Evolutionary conservation across 1,140 invertebrate species (phyloP), one percentile per base, ranked within the genome.

Genomic region (Apis cerana): DNA sequence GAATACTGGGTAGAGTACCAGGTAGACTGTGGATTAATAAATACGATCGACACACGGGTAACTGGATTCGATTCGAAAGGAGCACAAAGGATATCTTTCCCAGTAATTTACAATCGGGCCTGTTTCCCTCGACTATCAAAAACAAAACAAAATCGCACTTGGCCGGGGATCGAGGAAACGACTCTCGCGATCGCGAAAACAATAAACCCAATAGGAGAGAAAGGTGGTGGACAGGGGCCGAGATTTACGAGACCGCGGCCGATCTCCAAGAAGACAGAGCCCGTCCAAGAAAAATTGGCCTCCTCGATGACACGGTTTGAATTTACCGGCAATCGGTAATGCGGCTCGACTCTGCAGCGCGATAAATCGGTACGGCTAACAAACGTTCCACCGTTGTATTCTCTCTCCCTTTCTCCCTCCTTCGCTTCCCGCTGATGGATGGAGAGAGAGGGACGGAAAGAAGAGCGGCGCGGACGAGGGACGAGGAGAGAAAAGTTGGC

Each of bases 291-390:
- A 86, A 81, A 85, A 62, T 62, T 43, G 50, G 12, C 50, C 23
- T 13, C 12, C 65, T n/a, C 23, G 85, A 68, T 58, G 61, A 86
- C 84, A 81, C 79, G 80, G 62, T 21, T 15, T 76, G 84, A 67
- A 85, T 88, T 88, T 83, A 85, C 21, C 64, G 80, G n/a, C 43
- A 83, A 88, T 88, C 78, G 86, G 86, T 69, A 85, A 88, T 82
- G 86, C 68, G 76, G 83, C 59, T 64, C 77, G 75, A 64, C 62
- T 43, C 33, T 85, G 87, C 76, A 84, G 86, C 65, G 88, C 89
- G 78, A 92, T 92, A 92, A 93, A 92, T 93, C 89, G 90, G 89
- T 85, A 92, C 89, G 88, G 89, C 87, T 89, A 93, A 92, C 90
- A 91, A 90, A 85, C 71, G 71, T 17, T 54, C 71, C 21, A 67